Base-by-base conservation (phyloP, 2,797 vertebrate genomes). In the Euthynnus affinis region DNA sequence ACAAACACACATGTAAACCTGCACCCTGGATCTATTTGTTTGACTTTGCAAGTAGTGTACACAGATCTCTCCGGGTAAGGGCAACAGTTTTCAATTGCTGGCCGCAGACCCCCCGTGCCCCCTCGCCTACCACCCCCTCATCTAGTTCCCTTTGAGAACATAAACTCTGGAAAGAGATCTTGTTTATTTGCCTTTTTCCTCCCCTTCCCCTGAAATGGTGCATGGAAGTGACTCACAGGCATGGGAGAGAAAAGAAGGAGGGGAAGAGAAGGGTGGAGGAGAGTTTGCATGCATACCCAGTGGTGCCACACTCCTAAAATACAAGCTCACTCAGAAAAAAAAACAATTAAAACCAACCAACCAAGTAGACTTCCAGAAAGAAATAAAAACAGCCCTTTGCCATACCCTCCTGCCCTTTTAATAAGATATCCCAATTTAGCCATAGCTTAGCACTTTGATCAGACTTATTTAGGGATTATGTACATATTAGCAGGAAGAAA, bases 131-230 rank as follows among this genome's bases (percentile, higher is more conserved):
- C 10, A 0, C 76, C 72, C 71, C 55, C 59, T 60, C 85, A 82
- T 90, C 77, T 75, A 68, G 81, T 81, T 90, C 92, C 85, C 88
- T 93, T 87, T 88, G 92, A 92, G 91, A 93, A 92, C 70, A 87
- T 94, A 93, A 94, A 93, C 93, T 89, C 78, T 91, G 92, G 88
- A 92, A 90, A 93, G 87, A 91, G 82, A 93, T 91, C 85, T 85
- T 94, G 94, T 95, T 94, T 95, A 95, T 95, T 95, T 94, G 92
- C 82, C 88, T 94, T 93, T 62, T 87, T 81, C 80, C 87, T 84
- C 87, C 86, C 85, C 79, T 78, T 86, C 87, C 82, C 90, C 75
- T 82, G 88, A 94, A 93, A 92, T 74, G 80, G 88, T 84, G 87
- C 86, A 91, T 91, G 91, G 91, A 91, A 93, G 89, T 93, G 94